Conservation (phyloP, 2,888 invertebrate species). For the Euspilapteryx auroguttella region DNA sequence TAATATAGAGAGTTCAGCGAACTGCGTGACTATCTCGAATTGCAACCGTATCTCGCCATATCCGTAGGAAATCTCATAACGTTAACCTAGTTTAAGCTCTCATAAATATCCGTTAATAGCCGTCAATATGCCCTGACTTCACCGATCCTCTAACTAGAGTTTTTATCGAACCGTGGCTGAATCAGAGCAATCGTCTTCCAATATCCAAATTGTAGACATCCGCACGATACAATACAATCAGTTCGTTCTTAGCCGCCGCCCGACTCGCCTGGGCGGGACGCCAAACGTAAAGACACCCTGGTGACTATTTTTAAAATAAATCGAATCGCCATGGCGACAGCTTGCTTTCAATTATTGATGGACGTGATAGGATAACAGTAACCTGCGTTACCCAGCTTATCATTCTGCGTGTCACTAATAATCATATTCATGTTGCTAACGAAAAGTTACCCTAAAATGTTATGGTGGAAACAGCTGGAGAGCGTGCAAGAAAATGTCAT, state of each 20-base stretch:
- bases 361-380: slow-evolving; percentile 19
- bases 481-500: slow-evolving; percentile 31
- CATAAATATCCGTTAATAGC: background rate
- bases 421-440: slow-evolving; percentile 8
- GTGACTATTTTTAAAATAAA: slow-evolving; percentile 14
- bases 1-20: no score
- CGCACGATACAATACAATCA: slow-evolving; percentile 35
- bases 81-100: no score
- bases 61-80: no score
- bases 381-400: slow-evolving; percentile 5
- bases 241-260: slow-evolving; percentile 36
- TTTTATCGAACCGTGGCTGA: slow-evolving; percentile 30
- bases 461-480: slow-evolving; percentile 56
- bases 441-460: slow-evolving; percentile 24
- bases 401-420: slow-evolving; percentile 1
- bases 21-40: no score
- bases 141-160: slow-evolving; percentile 41
- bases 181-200: slow-evolving; percentile 30
- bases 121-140: slow-evolving; percentile 19
- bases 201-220: slow-evolving; percentile 28
- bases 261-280: slow-evolving; percentile 23
- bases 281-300: slow-evolving; percentile 14
- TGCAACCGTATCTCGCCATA: no score
- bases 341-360: slow-evolving; percentile 15
- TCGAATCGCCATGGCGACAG: slow-evolving; percentile 40